A percentile compares a stretch with the other conserved stretches of the same genome.
phyloP scores from a whole-genome alignment of 2,113 vertebrate genomes.

The Cathartes aura region DNA sequence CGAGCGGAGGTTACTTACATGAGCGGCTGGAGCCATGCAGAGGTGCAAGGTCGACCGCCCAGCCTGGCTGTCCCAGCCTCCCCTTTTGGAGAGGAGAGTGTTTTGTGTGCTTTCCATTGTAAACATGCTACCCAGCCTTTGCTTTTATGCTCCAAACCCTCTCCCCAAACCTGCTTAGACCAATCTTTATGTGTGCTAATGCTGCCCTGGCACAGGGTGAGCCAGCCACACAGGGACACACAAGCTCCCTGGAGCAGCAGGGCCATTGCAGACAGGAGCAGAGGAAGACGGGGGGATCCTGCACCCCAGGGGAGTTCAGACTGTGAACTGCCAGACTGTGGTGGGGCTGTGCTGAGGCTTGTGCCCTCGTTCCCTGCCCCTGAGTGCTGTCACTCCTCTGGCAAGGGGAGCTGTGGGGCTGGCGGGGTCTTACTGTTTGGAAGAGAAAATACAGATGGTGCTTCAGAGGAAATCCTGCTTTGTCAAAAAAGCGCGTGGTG shows the following conservation, averaged over 20 bases:
- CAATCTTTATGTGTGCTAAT: background rate
- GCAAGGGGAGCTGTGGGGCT: background rate
- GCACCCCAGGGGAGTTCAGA: background rate
- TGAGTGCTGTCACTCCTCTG: background rate
- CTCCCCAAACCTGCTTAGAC: background rate
- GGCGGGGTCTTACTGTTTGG: background rate
- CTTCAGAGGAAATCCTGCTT: background rate
- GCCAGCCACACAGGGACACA: background rate
- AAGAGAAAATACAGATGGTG: background rate
- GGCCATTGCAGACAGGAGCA: background rate
- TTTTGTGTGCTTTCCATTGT: background rate
- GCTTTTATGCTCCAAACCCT: background rate
- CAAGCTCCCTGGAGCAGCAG: background rate
- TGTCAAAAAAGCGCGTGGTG: background rate
- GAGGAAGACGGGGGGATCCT: rapidly evolving
- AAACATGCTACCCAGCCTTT: background rate
- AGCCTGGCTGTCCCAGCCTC: background rate
- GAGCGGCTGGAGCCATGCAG: background rate
- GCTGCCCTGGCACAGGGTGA: background rate
- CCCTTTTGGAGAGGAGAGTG: background rate
- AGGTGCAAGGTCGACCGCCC: rapidly evolving
- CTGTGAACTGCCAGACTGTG: background rate
- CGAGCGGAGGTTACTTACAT: background rate
- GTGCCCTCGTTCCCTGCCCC: background rate
- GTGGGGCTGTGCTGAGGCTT: background rate